These are phyloP conservation scores for Telmatherina bonti DNA, from an alignment of 2,797 vertebrate species.

Conservation along the genomic window DNA sequence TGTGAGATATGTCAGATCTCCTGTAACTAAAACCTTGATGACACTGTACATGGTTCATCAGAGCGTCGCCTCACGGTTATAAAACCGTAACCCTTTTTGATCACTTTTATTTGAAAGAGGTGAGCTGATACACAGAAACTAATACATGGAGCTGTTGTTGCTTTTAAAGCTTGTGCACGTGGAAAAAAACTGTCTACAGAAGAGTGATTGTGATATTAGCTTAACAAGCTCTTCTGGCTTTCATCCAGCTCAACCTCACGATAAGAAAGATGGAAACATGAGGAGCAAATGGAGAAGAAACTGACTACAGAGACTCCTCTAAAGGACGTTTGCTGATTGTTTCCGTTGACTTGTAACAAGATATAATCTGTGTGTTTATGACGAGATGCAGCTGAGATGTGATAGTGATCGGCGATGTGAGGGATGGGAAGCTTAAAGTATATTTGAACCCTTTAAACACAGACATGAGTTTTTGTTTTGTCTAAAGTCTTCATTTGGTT, in stretches of 20 bases:
- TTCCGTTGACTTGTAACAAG: conserved; percentile 4
- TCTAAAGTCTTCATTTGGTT: too few relatives aligned
- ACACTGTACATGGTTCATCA: conserved; percentile 37
- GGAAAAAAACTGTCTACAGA: conserved; percentile 28
- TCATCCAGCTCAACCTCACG: conserved; percentile 44
- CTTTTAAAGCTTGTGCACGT: conserved; percentile 34
- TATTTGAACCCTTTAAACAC: too few relatives aligned
- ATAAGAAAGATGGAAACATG: conserved; percentile 29
- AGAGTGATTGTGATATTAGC: conserved; percentile 57
- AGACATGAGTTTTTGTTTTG: too few relatives aligned
- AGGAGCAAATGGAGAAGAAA: conserved; percentile 26
- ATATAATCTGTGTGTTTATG: background rate
- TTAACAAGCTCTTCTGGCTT: conserved; percentile 64
- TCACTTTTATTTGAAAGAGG: conserved; percentile 24
- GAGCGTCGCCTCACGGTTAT: conserved; percentile 31
- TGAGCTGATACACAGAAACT: conserved; percentile 9
- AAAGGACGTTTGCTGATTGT: conserved; percentile 8
- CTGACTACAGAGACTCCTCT: conserved; percentile 30
- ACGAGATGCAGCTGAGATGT: too few relatives aligned
- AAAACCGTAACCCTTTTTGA: conserved; percentile 49
- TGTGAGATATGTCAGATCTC: conserved; percentile 10
- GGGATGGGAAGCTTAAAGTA: too few relatives aligned
- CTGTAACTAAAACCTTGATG: conserved; percentile 49
- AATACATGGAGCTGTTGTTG: conserved; percentile 19
- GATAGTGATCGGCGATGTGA: background rate